Base-by-base conservation (phyloP, 2,113 vertebrate genomes). In the Larimichthys polyactis region DNA sequence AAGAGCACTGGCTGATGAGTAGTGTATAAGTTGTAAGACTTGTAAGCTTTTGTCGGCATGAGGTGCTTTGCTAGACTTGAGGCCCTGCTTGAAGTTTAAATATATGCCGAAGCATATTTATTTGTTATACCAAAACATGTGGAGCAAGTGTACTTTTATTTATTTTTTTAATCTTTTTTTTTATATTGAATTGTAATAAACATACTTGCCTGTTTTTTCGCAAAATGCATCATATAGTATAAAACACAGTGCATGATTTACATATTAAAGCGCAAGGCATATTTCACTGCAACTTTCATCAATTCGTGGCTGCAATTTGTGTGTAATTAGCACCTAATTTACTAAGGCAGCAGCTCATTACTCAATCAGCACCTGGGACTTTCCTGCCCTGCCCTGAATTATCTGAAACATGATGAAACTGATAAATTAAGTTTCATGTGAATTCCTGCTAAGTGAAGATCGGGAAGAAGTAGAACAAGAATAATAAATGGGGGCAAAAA, bases 311-410 rank as follows among this genome's bases (percentile, higher is more conserved):
- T n/a, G 7, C 14, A 32, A 19, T 73, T 72, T 19, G 29, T 14
- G 8, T 43, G 44, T 71, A 72, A 75, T 71, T 60, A 66, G 20
- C 66, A 64, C 57, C 15, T 81, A 20, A 57, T 81, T 49, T 68
- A 72, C 70, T 52, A 27, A 43, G 19, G 22, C 58, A 64, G 58
- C 65, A 65, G 49, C 71, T 79, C 29, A 62, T 78, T 49, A 78
- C 48, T 51, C 27, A 32, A 49, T 51, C 48, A 73, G 63, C 83
- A 68, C 17, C 57, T 58, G 64, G 22, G 43, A 57, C 22, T 69
- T 16, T 24, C n/a, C 68, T 6, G 54, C 27, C 19, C 7, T n/a
- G 7, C 64, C 6, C 16, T 69, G 14, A 64, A 32, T 29, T 0
- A 72, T 44, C 10, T 60, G 5, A 40, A 40, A 40, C 36, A 40